phyloP scores from a whole-genome alignment of 2,113 vertebrate species.

The Amia ocellicauda region DNA sequence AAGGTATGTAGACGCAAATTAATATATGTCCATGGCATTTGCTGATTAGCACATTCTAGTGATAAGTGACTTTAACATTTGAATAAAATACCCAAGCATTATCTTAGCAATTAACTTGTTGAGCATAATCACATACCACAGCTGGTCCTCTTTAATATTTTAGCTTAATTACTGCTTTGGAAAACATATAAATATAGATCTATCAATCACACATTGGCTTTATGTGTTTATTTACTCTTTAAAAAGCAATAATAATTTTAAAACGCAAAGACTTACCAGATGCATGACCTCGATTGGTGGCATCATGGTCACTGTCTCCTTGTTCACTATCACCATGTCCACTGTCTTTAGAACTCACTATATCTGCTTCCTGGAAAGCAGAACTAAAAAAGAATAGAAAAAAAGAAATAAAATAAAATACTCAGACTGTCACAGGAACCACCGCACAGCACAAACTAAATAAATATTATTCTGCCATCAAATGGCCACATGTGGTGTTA shows the following conservation, averaged over 20 bases:
- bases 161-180: too few relatives aligned
- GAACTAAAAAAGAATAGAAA: conserved; percentile 71
- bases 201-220: too few relatives aligned
- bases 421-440: conserved; percentile 13
- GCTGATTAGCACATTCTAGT: too few relatives aligned
- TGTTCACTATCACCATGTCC: conserved; percentile 98
- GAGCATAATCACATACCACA: too few relatives aligned
- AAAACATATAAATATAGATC: not conserved
- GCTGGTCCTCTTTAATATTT: too few relatives aligned
- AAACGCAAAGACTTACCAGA: conserved; percentile 75
- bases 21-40: not conserved
- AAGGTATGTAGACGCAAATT: not conserved
- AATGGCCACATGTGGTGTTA: conserved; percentile 63
- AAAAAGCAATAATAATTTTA: not conserved
- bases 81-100: not conserved
- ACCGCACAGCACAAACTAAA: conserved; percentile 30
- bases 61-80: not conserved
- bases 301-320: conserved; percentile 97
- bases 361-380: conserved; percentile 96
- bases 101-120: too few relatives aligned
- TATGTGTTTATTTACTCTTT: too few relatives aligned
- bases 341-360: conserved; percentile 98
- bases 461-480: conserved; percentile 77
- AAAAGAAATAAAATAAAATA: conserved; percentile 26
- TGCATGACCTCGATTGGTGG: conserved; percentile 93